Conservation (phyloP, 2,888 invertebrate genomes). For the Diloba caeruleocephala region DNA sequence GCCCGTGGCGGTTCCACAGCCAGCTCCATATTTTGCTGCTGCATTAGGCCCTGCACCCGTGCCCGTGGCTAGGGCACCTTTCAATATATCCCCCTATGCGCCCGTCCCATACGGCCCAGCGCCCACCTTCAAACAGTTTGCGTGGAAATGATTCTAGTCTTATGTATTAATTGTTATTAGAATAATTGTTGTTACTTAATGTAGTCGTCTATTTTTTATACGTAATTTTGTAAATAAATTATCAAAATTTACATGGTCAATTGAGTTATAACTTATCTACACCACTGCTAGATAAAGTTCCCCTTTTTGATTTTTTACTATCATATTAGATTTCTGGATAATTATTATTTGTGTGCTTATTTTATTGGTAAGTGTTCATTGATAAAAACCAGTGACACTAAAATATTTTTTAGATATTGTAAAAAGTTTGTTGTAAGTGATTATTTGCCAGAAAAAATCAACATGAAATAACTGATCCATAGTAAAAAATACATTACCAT, state of each 20-base stretch:
- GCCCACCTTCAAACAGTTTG: conserved; percentile 69
- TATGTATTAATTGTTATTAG: conserved; percentile 47
- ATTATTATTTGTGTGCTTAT: too few species aligned
- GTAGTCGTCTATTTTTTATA: conserved; percentile 60
- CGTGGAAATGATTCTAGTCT: conserved; percentile 80
- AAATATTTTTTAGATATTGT: too few species aligned
- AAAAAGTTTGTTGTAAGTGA: too few species aligned
- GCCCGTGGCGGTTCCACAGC: conserved; percentile 57
- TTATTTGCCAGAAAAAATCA: too few species aligned
- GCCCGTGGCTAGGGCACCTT: conserved; percentile 67
- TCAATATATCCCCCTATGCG: conserved; percentile 64
- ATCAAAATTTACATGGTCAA: conserved; percentile 32
- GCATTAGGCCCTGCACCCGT: conserved; percentile 64
- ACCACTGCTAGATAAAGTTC: too few species aligned
- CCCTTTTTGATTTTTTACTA: too few species aligned
- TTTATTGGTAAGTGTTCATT: too few species aligned
- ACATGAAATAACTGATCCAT: too few species aligned
- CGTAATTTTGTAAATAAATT: conserved; percentile 67
- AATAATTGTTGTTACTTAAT: conserved; percentile 55
- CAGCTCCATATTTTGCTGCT: conserved; percentile 63
- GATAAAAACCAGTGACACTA: too few species aligned
- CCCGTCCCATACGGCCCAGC: conserved; percentile 66
- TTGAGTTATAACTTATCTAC: too few species aligned
- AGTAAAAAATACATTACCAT: too few species aligned
- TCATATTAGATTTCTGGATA: too few species aligned